phyloP scores from a whole-genome alignment of 2,888 invertebrate genomes.

The Bombylius discolor region DNA sequence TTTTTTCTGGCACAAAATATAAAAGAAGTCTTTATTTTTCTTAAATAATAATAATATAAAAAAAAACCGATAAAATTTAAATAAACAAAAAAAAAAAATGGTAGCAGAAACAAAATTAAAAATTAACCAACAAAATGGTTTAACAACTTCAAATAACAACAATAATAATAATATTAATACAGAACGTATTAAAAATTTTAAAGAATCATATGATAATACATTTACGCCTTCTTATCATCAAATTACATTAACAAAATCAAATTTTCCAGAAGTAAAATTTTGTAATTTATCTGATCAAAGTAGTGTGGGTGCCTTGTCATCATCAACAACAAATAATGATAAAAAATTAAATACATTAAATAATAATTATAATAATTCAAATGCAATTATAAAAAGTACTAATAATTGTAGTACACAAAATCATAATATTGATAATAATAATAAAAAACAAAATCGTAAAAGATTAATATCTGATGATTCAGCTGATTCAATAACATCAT shows the following conservation, averaged over 20 bases:
- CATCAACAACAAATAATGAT: not conserved
- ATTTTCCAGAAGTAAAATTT: conserved; percentile 35
- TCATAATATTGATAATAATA: conserved; percentile 12
- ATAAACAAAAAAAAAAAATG: conserved; percentile 1
- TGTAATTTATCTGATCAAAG: conserved; percentile 26
- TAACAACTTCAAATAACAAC: not conserved
- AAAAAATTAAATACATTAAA: not conserved
- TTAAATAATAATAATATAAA: no score
- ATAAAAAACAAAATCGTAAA: conserved; percentile 23
- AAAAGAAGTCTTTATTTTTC: no score
- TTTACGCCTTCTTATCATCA: no score
- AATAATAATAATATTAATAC: not conserved
- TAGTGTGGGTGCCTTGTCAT: not conserved
- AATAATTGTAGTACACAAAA: conserved; percentile 4
- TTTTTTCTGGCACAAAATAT: no score
- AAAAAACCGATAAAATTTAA: not conserved
- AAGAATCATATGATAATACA: not conserved
- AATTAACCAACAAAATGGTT: conserved; percentile 9
- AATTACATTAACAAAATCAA: not conserved
- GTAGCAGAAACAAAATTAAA: conserved; percentile 2
- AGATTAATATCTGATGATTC: conserved; percentile 30
- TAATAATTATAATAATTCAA: conserved; percentile 14
- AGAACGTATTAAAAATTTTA: not conserved
- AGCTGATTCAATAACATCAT: conserved; percentile 30
- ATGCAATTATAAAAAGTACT: not conserved